Base-by-base conservation (phyloP, 2,797 vertebrate species). In the Hemibagrus guttatus region DNA sequence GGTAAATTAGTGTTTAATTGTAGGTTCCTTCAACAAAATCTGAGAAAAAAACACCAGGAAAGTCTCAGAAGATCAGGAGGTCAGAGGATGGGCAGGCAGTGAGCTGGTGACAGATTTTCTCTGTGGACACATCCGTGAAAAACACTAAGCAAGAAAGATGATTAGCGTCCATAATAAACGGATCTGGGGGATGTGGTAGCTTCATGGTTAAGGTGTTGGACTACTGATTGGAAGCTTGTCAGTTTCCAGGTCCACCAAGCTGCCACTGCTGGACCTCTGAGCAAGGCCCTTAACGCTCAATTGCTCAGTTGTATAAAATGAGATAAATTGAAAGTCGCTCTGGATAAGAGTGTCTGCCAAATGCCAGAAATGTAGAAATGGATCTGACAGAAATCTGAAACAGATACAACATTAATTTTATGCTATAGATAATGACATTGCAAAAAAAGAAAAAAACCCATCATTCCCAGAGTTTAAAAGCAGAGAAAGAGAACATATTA, bases 51-150 rank as follows among this genome's bases (percentile, higher is more conserved):
- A 63, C 9, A 63, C 2, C 35, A 69, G 31, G 16, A 58, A 75
- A 74, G 46, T 76, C 19, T 35, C 42, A 6, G 39, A 59, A 63
- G 64, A 59, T 84, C 58, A 84, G 92, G 92, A 92, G 91, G 68
- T 92, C 89, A 93, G 91, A 93, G 92, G 89, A 92, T 89, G 91
- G 19, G 83, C 86, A 84, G 81, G 90, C 87, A 89, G 89, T 90
- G 81, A 88, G 87, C 68, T 54, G 80, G 90, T 91, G 92, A 93
- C 92, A 93, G 49, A 86, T 91, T 89, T 90, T 90, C 92, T 89
- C 89, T 14, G 76, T 21, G 46, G 54, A 83, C 78, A 82, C 91
- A 90, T 93, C 91, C 90, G 92, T 88, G 52, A 92, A 91, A 89
- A 91, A 88, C 87, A 91, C 91, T 90, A 92, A 93, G 93, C 16